Evolutionary conservation across 2,888 invertebrate species (phyloP).

Genomic region (Crioceris asparagi): DNA sequence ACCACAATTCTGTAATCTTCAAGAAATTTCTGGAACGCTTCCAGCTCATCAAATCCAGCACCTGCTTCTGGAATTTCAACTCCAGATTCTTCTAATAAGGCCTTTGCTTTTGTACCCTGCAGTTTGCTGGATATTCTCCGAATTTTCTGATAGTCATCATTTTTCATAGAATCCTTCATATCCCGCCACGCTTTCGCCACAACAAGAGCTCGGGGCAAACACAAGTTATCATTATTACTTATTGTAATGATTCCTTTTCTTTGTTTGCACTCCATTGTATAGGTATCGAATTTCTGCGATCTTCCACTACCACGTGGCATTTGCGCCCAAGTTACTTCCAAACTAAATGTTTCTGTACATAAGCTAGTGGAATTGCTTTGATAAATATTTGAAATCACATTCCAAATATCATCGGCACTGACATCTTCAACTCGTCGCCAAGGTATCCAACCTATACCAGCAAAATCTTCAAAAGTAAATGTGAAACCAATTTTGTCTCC

Average conservation of each 20-base stretch:
- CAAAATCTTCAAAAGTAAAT: no score
- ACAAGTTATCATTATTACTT: constrained; percentile 17
- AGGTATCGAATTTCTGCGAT: constrained; percentile 4
- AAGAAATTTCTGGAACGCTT: constrained; percentile 10
- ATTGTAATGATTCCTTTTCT: constrained; percentile 11
- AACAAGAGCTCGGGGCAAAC: constrained; percentile 13
- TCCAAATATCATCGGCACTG: no score
- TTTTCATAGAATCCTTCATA: no score
- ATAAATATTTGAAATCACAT: no score
- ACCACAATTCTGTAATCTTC: constrained; percentile 13
- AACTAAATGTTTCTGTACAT: no score
- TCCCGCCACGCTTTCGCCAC: constrained; percentile 11
- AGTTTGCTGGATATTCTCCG: no score
- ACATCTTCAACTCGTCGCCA: no score
- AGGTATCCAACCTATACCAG: no score
- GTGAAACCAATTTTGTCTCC: no score
- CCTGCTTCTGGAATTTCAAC: constrained; percentile 8
- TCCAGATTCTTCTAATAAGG: constrained; percentile 2
- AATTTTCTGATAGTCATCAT: no score
- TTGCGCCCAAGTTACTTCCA: constrained; percentile 6
- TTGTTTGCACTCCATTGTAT: constrained; percentile 10
- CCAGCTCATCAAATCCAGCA: constrained; percentile 8
- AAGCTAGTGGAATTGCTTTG: no score
- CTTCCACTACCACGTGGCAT: constrained; percentile 5
- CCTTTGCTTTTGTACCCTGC: constrained; percentile 2